Conservation (phyloP, 2,113 vertebrate genomes). For the Monopterus albus region DNA sequence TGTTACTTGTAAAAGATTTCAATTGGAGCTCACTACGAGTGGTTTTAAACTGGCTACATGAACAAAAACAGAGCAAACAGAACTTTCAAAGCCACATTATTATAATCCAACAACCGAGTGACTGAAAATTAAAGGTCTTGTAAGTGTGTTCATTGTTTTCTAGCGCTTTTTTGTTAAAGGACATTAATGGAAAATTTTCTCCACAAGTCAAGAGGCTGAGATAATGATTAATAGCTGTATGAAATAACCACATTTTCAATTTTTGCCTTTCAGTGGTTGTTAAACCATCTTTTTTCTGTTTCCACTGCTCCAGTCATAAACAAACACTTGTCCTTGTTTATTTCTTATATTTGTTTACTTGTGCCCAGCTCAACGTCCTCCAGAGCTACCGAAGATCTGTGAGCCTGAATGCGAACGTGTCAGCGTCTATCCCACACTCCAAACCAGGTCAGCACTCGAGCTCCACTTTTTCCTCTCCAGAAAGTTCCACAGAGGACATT, state of each 20-base stretch:
- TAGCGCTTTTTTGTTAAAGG: conserved; percentile 43
- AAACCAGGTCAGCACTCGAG: conserved; percentile 60
- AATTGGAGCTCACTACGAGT: conserved; percentile 16
- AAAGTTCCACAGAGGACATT: conserved; percentile 44
- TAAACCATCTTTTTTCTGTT: neutral
- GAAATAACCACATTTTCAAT: conserved; percentile 58
- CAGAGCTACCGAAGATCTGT: conserved; percentile 42
- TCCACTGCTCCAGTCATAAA: conserved; percentile 5
- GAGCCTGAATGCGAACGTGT: neutral
- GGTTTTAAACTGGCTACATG: neutral
- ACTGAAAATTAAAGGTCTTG: conserved; percentile 10
- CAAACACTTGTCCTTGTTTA: conserved; percentile 9
- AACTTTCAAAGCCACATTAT: neutral
- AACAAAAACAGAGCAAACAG: conserved; percentile 2
- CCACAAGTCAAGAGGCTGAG: conserved; percentile 47
- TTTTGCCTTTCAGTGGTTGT: neutral
- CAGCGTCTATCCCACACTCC: conserved; percentile 10
- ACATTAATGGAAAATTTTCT: conserved; percentile 41
- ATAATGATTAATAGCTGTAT: conserved; percentile 59
- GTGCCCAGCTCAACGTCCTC: conserved; percentile 34
- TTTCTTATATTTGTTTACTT: conserved; percentile 1
- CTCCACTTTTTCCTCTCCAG: conserved; percentile 56
- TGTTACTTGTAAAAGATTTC: conserved; percentile 7
- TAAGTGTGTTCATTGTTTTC: conserved; percentile 57
- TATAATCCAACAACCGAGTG: neutral